A percentile compares a stretch with the other conserved stretches of the same genome.
These are phyloP conservation scores for Lepidocyrtinus sp. DNA, from an alignment of 2,888 invertebrate genomes.

Conservation along the genomic window DNA sequence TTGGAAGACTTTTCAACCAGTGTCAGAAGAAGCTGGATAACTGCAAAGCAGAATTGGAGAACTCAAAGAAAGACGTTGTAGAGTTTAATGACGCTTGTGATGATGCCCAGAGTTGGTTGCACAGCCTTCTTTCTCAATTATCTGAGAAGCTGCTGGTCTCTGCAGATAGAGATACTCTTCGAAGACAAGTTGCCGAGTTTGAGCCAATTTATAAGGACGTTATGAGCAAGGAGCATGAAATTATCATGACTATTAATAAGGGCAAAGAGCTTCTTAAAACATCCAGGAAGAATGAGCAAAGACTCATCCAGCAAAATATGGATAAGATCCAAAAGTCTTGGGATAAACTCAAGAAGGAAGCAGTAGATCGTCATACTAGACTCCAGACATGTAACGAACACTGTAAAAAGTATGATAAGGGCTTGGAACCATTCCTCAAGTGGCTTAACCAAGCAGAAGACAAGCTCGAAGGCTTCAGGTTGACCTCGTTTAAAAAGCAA, in stretches of 20 bases:
- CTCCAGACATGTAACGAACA: conserved; percentile 91
- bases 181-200: conserved; percentile 85
- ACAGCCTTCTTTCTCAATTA: conserved; percentile 83
- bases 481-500: conserved; percentile 84
- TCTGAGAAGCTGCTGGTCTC: conserved; percentile 87
- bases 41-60: conserved; percentile 91
- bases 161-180: conserved; percentile 85
- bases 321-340: conserved; percentile 92
- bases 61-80: conserved; percentile 85
- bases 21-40: conserved; percentile 92
- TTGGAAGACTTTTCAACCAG: conserved; percentile 90
- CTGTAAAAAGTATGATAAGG: conserved; percentile 90
- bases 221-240: conserved; percentile 90
- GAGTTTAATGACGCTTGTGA: conserved; percentile 92
- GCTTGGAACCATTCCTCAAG: conserved; percentile 87
- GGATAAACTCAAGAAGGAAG: conserved; percentile 92
- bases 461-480: conserved; percentile 83
- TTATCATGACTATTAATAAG: conserved; percentile 93
- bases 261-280: conserved; percentile 79
- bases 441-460: conserved; percentile 92
- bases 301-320: conserved; percentile 83
- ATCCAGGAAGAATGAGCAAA: conserved; percentile 75
- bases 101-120: conserved; percentile 91
- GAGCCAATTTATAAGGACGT: conserved; percentile 89
- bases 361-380: conserved; percentile 87